Base-by-base conservation (phyloP, 2,113 vertebrate genomes). In the Silurus asotus region DNA sequence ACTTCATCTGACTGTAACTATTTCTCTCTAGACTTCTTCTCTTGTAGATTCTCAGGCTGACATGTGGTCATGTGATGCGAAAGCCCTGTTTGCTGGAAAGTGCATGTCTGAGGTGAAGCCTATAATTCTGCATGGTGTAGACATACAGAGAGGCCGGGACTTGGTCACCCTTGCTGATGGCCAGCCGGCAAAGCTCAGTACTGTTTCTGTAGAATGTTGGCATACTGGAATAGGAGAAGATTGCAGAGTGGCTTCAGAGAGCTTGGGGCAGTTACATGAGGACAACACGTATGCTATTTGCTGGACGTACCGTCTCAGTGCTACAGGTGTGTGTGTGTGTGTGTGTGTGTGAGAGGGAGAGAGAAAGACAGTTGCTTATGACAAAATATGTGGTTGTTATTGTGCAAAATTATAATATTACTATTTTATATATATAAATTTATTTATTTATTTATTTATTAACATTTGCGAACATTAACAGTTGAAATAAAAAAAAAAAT, bases 211-310 rank as follows among this genome's bases (percentile, higher is more conserved):
- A 69, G 94, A 95, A 65, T 90, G 91, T 0, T 95, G 95, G 95
- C 94, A 94, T 11, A 87, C 95, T 77, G 92, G 91, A 69, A 93
- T 94, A 86, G 91, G 90, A 45, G 95, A 92, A 0, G 91, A 93
- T 81, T 88, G 91, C 11, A 89, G 92, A 61, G 64, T 92, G 10
- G 87, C 90, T 0, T 61, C 93, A 58, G 91, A 93, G 85, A 93
- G 92, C 87, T 78, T 76, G 0, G 94, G 94, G 1, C 95, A 96
- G 90, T 92, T 96, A 20, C 90, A 95, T 19, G 94, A 95, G 77
- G 93, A 90, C 25, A 93, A 94, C 83, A 92, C 94, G 2, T 96
- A 95, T 37, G 90, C 94, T 84, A 55, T 95, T 65, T 89, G 93
- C 89, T 95, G 94, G 95, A 94, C 86, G 0, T 95, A 94, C 89